phyloP scores from a whole-genome alignment of 2,888 invertebrate species.

The Orchesellides sinensis region DNA sequence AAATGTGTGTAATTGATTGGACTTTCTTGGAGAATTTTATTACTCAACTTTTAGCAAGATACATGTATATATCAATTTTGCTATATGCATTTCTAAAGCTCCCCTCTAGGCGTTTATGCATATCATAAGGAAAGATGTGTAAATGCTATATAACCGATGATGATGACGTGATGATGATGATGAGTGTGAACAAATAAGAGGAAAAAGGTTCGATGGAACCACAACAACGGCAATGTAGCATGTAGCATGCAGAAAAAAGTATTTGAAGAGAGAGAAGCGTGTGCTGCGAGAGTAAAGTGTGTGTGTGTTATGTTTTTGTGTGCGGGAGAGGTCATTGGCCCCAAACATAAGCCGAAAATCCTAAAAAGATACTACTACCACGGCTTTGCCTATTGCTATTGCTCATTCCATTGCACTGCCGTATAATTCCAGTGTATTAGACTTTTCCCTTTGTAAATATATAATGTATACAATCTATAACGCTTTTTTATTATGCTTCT shows the following conservation, averaged over 20 bases:
- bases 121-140: neutral
- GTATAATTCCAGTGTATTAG: slow-evolving; percentile 40
- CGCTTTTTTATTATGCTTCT: too few species aligned
- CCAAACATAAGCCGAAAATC: slow-evolving; percentile 45
- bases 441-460: too few species aligned
- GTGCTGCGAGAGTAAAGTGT: slow-evolving; percentile 37
- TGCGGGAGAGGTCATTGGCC: slow-evolving; percentile 57
- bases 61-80: neutral
- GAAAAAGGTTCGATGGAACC: neutral
- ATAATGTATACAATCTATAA: too few species aligned
- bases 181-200: too few species aligned
- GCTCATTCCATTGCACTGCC: slow-evolving; percentile 6
- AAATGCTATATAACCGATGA: neutral
- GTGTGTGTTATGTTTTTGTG: slow-evolving; percentile 40
- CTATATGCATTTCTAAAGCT: neutral
- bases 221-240: neutral
- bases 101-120: neutral
- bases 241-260: slow-evolving; percentile 11
- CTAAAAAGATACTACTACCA: slow-evolving; percentile 43
- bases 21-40: too few species aligned
- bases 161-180: slow-evolving; percentile 6
- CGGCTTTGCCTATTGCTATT: slow-evolving; percentile 36
- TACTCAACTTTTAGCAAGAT: too few species aligned
- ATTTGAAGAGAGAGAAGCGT: slow-evolving; percentile 29
- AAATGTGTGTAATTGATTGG: too few species aligned